These are phyloP conservation scores for Lacanobia wlatinum DNA, from an alignment of 2,888 invertebrate genomes.

Conservation along the genomic window DNA sequence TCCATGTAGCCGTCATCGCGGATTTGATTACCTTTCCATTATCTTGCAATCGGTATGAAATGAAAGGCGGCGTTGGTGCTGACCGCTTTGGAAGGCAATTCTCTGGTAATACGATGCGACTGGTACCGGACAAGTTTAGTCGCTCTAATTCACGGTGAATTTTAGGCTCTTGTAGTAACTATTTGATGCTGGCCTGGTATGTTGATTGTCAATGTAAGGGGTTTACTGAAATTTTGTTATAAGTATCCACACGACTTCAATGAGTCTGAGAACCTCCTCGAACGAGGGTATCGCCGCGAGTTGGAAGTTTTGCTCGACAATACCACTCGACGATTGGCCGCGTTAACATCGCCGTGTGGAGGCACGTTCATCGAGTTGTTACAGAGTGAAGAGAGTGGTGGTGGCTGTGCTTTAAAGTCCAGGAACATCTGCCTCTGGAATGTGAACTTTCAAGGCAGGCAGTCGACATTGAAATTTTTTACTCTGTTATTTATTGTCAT, in stretches of 20 bases:
- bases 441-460: too few species aligned
- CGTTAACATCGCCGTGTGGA: not conserved
- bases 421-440: too few species aligned
- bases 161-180: slow-evolving; percentile 33
- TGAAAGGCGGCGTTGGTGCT: slow-evolving; percentile 67
- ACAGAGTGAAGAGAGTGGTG: not conserved
- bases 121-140: slow-evolving; percentile 65
- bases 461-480: too few species aligned
- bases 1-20: slow-evolving; percentile 67
- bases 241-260: too few species aligned
- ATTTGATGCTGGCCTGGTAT: not conserved
- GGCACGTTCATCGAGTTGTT: not conserved
- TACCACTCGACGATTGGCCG: not conserved
- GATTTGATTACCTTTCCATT: slow-evolving; percentile 80
- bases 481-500: too few species aligned
- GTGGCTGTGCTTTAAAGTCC: not conserved
- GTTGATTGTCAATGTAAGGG: not conserved
- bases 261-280: too few species aligned
- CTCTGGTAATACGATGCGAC: slow-evolving; percentile 64
- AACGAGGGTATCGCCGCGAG: too few species aligned
- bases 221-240: not conserved
- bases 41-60: slow-evolving; percentile 73
- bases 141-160: slow-evolving; percentile 68
- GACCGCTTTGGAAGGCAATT: slow-evolving; percentile 59
- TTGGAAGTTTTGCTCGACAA: too few species aligned